Conservation (phyloP, 2,888 invertebrate species). For the Bombylius major region DNA sequence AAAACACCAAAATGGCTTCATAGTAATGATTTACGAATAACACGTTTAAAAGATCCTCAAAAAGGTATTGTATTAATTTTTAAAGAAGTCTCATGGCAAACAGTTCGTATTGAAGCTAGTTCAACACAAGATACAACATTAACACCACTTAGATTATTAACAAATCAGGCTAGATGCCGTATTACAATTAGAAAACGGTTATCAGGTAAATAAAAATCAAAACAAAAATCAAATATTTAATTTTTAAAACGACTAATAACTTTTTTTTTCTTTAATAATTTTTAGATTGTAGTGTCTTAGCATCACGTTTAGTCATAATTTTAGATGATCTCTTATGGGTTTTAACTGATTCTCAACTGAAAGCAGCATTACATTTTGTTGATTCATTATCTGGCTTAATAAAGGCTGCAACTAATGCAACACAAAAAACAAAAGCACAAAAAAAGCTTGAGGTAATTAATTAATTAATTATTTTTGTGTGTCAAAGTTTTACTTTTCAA, state of each 20-base stretch:
- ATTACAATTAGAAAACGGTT: constrained; percentile 92
- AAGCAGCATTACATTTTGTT: constrained; percentile 83
- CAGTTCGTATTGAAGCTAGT: constrained; percentile 86
- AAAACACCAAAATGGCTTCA: constrained; percentile 78
- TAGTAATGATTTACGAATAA: constrained; percentile 73
- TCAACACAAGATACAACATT: constrained; percentile 62
- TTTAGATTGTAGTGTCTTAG: constrained; percentile 82
- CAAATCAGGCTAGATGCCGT: constrained; percentile 87
- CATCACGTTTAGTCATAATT: constrained; percentile 81
- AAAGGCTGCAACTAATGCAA: constrained; percentile 63
- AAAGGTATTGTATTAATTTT: constrained; percentile 87
- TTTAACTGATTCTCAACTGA: constrained; percentile 86
- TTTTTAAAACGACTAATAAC: not conserved
- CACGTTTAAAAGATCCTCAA: constrained; percentile 79
- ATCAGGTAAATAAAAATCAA: constrained; percentile 44
- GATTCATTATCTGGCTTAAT: constrained; percentile 74
- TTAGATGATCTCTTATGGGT: constrained; percentile 97
- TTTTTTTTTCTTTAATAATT: not conserved
- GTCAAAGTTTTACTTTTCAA: constrained; percentile 4
- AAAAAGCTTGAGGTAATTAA: constrained; percentile 61
- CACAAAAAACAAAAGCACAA: constrained; percentile 70
- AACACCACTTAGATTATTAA: constrained; percentile 81
- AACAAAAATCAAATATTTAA: not conserved
- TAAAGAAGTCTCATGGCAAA: constrained; percentile 96
- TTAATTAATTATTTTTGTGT: not conserved